phyloP scores from a whole-genome alignment of 2,113 vertebrate genomes.

The Siniperca knerii region DNA sequence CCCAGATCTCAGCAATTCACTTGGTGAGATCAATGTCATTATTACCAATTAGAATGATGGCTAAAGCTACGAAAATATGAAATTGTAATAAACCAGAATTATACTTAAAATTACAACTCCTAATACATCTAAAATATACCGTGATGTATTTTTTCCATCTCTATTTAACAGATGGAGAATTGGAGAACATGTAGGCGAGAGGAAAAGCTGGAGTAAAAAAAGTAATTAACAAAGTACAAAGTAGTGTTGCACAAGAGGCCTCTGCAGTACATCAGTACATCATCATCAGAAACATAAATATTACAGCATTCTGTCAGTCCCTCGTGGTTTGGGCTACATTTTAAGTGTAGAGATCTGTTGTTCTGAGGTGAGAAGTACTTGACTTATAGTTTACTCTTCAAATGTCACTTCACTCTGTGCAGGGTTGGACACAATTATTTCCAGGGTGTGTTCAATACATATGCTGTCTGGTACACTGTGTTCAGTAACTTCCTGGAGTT shows the following conservation, averaged over 20 bases:
- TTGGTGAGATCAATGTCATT: neutral
- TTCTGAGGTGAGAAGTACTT: neutral
- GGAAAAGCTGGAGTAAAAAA: neutral
- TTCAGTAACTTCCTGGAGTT: slow-evolving; percentile 7
- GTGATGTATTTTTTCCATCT: neutral
- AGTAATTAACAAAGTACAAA: neutral
- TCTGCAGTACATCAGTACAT: neutral
- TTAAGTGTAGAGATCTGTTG: neutral
- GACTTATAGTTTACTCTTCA: neutral
- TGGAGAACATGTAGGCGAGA: neutral
- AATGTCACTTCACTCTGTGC: too few relatives aligned
- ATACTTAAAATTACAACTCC: neutral
- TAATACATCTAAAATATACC: neutral
- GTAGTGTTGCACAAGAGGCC: neutral
- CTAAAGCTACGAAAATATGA: neutral
- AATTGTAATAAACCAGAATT: neutral
- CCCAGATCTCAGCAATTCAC: neutral
- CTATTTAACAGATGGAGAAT: neutral
- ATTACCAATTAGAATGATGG: neutral
- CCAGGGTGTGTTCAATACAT: slow-evolving; percentile 8
- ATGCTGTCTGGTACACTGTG: neutral
- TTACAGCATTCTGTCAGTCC: neutral
- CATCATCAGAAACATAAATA: neutral
- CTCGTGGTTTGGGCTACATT: neutral
- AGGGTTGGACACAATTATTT: slow-evolving; percentile 6